phyloP scores from a whole-genome alignment of 2,888 invertebrate genomes.

The Drosophila aldrichi region DNA sequence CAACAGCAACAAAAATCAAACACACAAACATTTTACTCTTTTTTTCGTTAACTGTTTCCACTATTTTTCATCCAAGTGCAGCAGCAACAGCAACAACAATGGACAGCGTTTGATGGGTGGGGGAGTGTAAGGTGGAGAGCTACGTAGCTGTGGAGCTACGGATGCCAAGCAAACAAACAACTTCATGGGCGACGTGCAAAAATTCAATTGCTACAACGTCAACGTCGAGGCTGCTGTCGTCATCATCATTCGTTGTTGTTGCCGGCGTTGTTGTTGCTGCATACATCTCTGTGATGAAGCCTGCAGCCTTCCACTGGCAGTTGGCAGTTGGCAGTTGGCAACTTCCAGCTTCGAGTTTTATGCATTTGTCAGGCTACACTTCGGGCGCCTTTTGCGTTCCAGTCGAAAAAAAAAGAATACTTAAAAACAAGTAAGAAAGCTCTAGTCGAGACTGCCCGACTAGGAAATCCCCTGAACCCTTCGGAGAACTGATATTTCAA shows the following conservation, averaged over 20 bases:
- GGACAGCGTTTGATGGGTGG: neutral
- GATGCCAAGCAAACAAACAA: conserved; percentile 79
- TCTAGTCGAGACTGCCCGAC: no score
- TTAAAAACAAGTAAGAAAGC: no score
- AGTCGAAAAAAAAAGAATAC: conserved; percentile 43
- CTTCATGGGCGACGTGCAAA: conserved; percentile 81
- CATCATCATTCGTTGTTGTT: conserved; percentile 36
- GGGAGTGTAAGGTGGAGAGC: neutral
- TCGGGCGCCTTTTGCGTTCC: conserved; percentile 56
- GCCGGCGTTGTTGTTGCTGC: conserved; percentile 45
- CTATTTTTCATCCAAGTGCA: conserved; percentile 78
- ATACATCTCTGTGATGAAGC: conserved; percentile 51
- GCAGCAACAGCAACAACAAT: conserved; percentile 49
- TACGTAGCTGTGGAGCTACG: conserved; percentile 16
- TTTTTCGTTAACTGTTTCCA: conserved; percentile 78
- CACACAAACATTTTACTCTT: conserved; percentile 72
- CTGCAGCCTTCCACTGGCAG: conserved; percentile 28
- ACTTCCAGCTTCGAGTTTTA: conserved; percentile 59
- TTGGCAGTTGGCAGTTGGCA: conserved; percentile 28
- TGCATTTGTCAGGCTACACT: conserved; percentile 81
- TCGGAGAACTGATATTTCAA: no score
- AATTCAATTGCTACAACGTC: conserved; percentile 81
- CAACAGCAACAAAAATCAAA: conserved; percentile 56
- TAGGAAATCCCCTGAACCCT: no score
- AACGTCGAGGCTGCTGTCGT: conserved; percentile 46